These are phyloP conservation scores for Tiliqua scincoides DNA, from an alignment of 2,113 vertebrate genomes.

Conservation along the genomic window DNA sequence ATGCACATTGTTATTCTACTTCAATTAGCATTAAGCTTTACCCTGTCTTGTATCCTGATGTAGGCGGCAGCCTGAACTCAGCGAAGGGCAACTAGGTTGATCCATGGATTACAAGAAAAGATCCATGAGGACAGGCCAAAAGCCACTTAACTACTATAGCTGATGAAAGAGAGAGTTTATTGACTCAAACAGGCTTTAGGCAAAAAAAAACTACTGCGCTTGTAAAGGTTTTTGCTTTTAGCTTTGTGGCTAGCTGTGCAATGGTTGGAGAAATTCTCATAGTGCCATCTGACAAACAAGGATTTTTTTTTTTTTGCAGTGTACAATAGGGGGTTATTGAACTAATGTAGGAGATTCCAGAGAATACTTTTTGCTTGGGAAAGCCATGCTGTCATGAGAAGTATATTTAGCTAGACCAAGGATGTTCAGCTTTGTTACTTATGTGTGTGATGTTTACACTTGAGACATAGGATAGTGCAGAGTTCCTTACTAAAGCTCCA, in stretches of 20 bases:
- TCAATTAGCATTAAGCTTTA: constrained; percentile 1
- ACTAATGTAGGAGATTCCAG: not conserved
- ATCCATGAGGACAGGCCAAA: constrained; percentile 16
- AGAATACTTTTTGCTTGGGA: not conserved
- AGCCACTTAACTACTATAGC: constrained; percentile 32
- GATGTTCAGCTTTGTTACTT: not conserved
- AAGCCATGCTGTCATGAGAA: not conserved
- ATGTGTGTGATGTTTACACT: not conserved
- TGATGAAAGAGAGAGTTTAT: constrained; percentile 2
- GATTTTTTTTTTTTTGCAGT: not conserved
- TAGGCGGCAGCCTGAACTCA: constrained; percentile 21
- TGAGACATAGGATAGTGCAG: not conserved
- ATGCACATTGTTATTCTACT: not conserved
- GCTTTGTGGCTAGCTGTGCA: not conserved
- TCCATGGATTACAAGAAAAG: constrained; percentile 21
- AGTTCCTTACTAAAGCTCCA: not conserved
- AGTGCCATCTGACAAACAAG: not conserved
- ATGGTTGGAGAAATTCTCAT: not conserved
- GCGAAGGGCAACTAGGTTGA: constrained; percentile 9
- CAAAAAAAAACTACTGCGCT: not conserved
- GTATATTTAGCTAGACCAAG: not conserved
- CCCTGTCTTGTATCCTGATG: not conserved
- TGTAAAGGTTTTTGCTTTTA: not conserved
- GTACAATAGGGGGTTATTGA: not conserved
- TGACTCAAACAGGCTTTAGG: constrained; percentile 18